Evolutionary conservation across 2,797 vertebrate genomes (phyloP).

Genomic region (Cyprinella venusta): DNA sequence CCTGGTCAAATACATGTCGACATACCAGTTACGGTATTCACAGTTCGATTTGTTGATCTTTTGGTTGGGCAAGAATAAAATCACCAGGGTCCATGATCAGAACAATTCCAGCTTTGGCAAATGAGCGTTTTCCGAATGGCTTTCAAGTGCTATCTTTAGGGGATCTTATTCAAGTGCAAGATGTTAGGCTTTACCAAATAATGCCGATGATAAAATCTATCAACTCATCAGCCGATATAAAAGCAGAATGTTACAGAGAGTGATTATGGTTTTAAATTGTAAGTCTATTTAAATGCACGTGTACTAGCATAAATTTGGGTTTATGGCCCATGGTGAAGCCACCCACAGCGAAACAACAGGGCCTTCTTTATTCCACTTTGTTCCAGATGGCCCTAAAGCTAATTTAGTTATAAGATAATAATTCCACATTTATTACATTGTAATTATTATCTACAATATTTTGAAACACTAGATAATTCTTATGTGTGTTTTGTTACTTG

Average conservation of each 20-base stretch:
- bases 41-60: slow-evolving; percentile 16
- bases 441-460: slow-evolving; percentile 38
- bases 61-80: slow-evolving; percentile 15
- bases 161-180: slow-evolving; percentile 48
- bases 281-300: slow-evolving; percentile 38
- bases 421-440: slow-evolving; percentile 13
- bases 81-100: slow-evolving; percentile 32
- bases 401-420: slow-evolving; percentile 26
- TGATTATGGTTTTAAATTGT: slow-evolving; percentile 36
- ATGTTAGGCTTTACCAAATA: slow-evolving; percentile 46
- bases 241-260: slow-evolving; percentile 18
- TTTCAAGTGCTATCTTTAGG: slow-evolving; percentile 37
- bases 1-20: slow-evolving; percentile 14
- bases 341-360: slow-evolving; percentile 35
- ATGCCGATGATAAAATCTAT: slow-evolving; percentile 33
- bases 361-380: slow-evolving; percentile 31
- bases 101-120: slow-evolving; percentile 27
- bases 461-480: slow-evolving; percentile 19
- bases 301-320: slow-evolving; percentile 36
- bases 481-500: not conserved
- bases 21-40: slow-evolving; percentile 14
- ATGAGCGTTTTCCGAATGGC: slow-evolving; percentile 24
- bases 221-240: slow-evolving; percentile 40
- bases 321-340: slow-evolving; percentile 42
- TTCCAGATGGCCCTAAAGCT: slow-evolving; percentile 42